Evolutionary conservation across 2,113 vertebrate genomes (phyloP).

Genomic region (Panthera tigris): DNA sequence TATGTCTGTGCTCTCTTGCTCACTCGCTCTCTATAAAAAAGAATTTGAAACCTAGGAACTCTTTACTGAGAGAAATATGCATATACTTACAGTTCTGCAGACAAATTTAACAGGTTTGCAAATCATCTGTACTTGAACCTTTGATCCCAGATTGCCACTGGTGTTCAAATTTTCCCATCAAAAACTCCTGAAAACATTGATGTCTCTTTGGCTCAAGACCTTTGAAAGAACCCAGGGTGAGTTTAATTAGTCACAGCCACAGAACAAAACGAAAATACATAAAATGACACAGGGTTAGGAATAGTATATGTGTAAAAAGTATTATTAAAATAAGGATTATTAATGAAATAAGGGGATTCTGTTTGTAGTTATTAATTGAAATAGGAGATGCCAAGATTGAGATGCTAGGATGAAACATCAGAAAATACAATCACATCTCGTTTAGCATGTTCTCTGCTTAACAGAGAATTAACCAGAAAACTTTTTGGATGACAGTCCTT

Average conservation of each 20-base stretch:
- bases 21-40: too few relatives aligned
- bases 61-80: background rate
- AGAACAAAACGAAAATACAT: background rate
- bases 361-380: background rate
- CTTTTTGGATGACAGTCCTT: background rate
- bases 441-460: background rate
- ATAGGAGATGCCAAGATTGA: background rate
- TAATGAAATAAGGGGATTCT: background rate
- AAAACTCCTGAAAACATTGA: background rate
- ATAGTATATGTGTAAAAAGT: background rate
- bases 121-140: background rate
- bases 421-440: background rate
- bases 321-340: slow-evolving; percentile 13
- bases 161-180: background rate
- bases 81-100: background rate
- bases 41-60: background rate
- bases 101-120: background rate
- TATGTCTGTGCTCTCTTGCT: too few relatives aligned
- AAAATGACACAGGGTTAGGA: background rate
- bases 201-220: background rate
- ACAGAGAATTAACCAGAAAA: background rate
- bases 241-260: background rate
- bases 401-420: background rate
- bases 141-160: background rate
- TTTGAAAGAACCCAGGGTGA: background rate